Evolutionary conservation across 2,888 invertebrate genomes (phyloP).

Genomic region (Drosophila anomalata): DNA sequence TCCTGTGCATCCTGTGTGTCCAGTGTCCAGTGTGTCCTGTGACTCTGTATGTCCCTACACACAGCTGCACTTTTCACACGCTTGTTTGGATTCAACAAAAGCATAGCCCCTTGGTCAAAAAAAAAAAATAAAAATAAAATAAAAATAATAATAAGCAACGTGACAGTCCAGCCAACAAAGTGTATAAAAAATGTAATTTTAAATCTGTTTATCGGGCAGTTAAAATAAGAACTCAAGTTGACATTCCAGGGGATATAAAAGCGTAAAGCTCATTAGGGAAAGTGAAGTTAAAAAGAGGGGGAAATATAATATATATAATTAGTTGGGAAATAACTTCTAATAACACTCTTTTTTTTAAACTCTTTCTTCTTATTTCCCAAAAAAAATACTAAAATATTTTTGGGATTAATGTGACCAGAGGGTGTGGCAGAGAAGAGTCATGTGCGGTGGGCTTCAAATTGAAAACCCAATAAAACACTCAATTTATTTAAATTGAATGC

Average conservation of each 20-base stretch:
- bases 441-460: conserved; percentile 61
- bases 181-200: not conserved
- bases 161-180: conserved; percentile 41
- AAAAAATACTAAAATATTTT: not conserved
- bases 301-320: too few species aligned
- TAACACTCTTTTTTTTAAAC: too few species aligned
- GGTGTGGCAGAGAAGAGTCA: not conserved
- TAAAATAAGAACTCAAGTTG: conserved; percentile 29
- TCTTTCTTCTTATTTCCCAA: too few species aligned
- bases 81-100: conserved; percentile 66
- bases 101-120: conserved; percentile 1
- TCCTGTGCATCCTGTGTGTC: conserved; percentile 37
- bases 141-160: conserved; percentile 25
- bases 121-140: conserved; percentile 10
- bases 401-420: conserved; percentile 24
- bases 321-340: too few species aligned
- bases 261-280: conserved; percentile 1
- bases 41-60: conserved; percentile 15
- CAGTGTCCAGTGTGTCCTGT: too few species aligned
- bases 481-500: conserved; percentile 79
- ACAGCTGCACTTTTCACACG: conserved; percentile 77
- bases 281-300: not conserved
- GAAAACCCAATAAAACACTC: conserved; percentile 80
- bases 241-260: not conserved
- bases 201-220: conserved; percentile 29